These are phyloP conservation scores for Mactromeris polynyma DNA, from an alignment of 2,888 invertebrate genomes.

Conservation along the genomic window DNA sequence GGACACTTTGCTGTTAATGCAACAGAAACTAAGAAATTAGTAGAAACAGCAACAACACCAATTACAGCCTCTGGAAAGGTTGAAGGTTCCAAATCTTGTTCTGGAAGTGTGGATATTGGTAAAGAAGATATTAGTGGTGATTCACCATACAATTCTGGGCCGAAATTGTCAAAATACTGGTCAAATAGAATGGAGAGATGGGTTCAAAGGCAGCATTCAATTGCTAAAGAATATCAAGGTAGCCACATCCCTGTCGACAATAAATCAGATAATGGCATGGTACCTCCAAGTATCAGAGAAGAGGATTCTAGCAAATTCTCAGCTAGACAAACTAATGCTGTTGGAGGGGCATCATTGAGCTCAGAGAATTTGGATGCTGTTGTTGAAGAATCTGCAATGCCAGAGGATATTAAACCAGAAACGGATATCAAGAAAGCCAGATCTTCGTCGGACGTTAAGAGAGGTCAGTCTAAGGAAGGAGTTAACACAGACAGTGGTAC, in stretches of 20 bases:
- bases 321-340: neutral
- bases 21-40: neutral
- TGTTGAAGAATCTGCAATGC: neutral
- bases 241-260: neutral
- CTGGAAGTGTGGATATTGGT: neutral
- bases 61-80: neutral
- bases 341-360: neutral
- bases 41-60: neutral
- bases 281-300: neutral
- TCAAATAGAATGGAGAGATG: constrained; percentile 46
- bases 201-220: constrained; percentile 35
- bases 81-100: neutral
- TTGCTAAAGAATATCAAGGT: neutral
- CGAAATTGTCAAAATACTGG: constrained; percentile 40
- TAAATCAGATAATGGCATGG: neutral
- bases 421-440: neutral
- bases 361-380: too few species aligned
- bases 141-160: neutral
- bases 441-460: neutral
- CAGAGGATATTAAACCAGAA: neutral
- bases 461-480: neutral
- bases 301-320: neutral
- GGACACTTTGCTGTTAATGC: neutral
- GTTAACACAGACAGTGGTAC: neutral
- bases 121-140: neutral